Evolutionary conservation across 92 coral and sea anemone species (phyloP).

Genomic region (Phymanthus crucifer): DNA sequence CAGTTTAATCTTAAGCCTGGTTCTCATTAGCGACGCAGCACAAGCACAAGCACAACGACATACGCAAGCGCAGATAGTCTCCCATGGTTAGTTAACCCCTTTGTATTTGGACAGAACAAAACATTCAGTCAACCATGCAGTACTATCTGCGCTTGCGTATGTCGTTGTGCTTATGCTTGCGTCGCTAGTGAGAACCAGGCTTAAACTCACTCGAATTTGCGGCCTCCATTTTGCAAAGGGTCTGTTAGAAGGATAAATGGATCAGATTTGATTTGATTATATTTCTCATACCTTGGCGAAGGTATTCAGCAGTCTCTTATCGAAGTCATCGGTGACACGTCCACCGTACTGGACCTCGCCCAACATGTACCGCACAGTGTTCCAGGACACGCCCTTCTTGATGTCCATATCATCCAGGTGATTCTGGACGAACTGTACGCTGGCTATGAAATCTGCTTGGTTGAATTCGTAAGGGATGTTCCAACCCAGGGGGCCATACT

Average conservation of each 20-base stretch:
- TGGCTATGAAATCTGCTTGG: constrained; percentile 99
- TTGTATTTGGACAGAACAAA: too few species aligned
- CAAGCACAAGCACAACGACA: too few species aligned
- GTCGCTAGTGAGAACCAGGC: too few species aligned
- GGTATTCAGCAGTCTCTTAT: constrained; percentile 90
- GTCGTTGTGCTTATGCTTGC: too few species aligned
- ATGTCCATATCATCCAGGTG: constrained; percentile 94
- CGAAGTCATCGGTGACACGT: constrained; percentile 93
- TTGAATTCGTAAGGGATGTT: constrained; percentile 95
- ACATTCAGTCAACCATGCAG: too few species aligned
- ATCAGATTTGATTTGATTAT: not conserved
- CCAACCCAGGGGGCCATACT: constrained; percentile 98
- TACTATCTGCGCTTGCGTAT: too few species aligned
- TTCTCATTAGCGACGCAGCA: too few species aligned
- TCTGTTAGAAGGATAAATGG: not conserved
- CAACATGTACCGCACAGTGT: constrained; percentile 93
- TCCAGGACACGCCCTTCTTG: constrained; percentile 98
- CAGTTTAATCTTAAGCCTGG: too few species aligned
- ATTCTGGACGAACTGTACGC: constrained; percentile 98
- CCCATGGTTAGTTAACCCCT: too few species aligned
- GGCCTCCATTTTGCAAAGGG: not conserved
- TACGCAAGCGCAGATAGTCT: too few species aligned
- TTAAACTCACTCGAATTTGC: too few species aligned
- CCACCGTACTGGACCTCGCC: constrained; percentile 98
- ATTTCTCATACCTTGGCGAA: constrained; percentile 67